A percentile compares a stretch with the other conserved stretches of the same genome.
Evolutionary conservation across 2,113 vertebrate species (phyloP).

Genomic region (Peromyscus maniculatus): DNA sequence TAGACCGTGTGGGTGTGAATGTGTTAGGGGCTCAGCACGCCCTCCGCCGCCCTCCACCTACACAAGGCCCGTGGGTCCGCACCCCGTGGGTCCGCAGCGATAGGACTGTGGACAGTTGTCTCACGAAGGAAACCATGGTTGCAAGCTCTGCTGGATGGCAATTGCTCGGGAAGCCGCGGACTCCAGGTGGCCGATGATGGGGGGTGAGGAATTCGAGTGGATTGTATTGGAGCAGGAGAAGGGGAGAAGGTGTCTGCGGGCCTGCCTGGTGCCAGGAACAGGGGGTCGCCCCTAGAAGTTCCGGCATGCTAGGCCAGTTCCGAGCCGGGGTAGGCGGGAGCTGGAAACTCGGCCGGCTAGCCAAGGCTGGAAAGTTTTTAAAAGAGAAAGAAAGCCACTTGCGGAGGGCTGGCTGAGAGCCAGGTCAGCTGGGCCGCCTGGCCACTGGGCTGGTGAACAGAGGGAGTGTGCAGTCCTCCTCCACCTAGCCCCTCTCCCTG

Average conservation of each 20-base stretch:
- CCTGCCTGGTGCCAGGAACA: background rate
- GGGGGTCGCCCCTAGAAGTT: background rate
- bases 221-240: background rate
- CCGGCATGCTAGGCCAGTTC: background rate
- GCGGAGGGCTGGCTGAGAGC: constrained; percentile 45
- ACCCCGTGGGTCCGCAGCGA: constrained; percentile 63
- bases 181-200: constrained; percentile 42
- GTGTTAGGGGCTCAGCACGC: constrained; percentile 64
- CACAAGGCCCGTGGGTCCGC: constrained; percentile 61
- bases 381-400: constrained; percentile 62
- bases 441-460: background rate
- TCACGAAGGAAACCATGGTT: background rate
- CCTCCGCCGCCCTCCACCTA: background rate
- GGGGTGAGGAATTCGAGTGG: background rate
- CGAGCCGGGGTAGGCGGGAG: background rate
- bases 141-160: constrained; percentile 57
- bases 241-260: background rate
- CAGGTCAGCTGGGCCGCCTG: background rate
- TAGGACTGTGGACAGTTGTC: constrained; percentile 50
- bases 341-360: constrained; percentile 6
- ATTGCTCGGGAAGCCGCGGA: background rate
- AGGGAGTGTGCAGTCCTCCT: background rate
- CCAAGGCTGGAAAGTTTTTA: constrained; percentile 70
- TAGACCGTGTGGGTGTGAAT: constrained; percentile 81
- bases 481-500: background rate